Percentiles rank a stretch among this genome's conserved stretches.
phyloP scores from a whole-genome alignment of 2,113 vertebrate species.

The Pollachius pollachius region DNA sequence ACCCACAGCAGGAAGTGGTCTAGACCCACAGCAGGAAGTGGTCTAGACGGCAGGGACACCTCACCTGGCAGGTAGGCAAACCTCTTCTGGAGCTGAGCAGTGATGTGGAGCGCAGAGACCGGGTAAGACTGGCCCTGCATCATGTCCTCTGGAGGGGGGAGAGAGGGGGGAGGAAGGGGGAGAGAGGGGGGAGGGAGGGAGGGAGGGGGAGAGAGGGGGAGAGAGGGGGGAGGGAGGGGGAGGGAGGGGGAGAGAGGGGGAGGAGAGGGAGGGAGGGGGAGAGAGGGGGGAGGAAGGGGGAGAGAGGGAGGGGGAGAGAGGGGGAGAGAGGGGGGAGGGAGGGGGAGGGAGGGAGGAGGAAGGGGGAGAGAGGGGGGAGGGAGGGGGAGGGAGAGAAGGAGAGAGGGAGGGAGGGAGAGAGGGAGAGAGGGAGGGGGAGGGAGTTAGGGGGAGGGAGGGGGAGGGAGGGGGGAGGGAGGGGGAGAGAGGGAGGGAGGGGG shows the following conservation, averaged over 20 bases:
- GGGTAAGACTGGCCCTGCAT: slow-evolving; percentile 80
- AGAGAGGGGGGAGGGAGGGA: too few relatives aligned
- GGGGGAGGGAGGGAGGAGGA: too few relatives aligned
- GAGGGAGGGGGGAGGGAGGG: slow-evolving; percentile 13
- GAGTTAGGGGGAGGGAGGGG: background rate
- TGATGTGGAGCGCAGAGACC: slow-evolving; percentile 82
- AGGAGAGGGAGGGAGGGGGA: slow-evolving; percentile 15
- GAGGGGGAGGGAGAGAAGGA: background rate
- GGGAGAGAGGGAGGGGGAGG: background rate
- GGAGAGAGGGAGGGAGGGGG: slow-evolving; percentile 4
- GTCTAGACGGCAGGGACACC: slow-evolving; percentile 22
- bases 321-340: background rate
- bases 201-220: too few relatives aligned
- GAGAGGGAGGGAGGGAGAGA: slow-evolving; percentile 13
- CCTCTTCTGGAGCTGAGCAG: slow-evolving; percentile 84
- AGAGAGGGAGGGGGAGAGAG: slow-evolving; percentile 14
- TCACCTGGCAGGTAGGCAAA: slow-evolving; percentile 91
- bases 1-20: too few relatives aligned
- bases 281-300: background rate
- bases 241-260: background rate
- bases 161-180: too few relatives aligned
- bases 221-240: background rate
- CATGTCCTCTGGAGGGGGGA: slow-evolving; percentile 80
- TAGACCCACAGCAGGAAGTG: too few relatives aligned
- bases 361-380: slow-evolving; percentile 11